Percentiles rank a stretch among this genome's conserved stretches.
These are phyloP conservation scores for Cuniculus paca DNA, from an alignment of 2,797 vertebrate genomes.

Conservation along the genomic window DNA sequence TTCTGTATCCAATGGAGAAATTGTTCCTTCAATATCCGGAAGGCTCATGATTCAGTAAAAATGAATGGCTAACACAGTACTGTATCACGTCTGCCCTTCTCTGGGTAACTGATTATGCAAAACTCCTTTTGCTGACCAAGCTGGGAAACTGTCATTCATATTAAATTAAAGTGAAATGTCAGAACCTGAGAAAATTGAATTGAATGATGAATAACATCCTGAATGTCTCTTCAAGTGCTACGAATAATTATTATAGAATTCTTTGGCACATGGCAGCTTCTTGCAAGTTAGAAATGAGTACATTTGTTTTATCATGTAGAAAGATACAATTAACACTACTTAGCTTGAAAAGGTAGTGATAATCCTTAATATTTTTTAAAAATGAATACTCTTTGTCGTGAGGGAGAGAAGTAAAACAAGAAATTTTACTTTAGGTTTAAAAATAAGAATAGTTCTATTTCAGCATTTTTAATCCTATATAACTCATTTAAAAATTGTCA, in stretches of 20 bases:
- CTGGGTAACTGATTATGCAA: not conserved
- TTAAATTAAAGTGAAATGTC: conserved; percentile 57
- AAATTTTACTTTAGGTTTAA: not conserved
- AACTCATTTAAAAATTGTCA: not conserved
- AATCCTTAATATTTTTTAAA: conserved; percentile 22
- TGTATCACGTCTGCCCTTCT: not conserved
- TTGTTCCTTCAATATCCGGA: conserved; percentile 18
- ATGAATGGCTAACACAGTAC: not conserved
- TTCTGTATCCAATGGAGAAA: not conserved
- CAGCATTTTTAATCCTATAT: not conserved
- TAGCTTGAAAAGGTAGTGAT: conserved; percentile 56
- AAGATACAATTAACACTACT: conserved; percentile 65
- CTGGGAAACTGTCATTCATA: conserved; percentile 33
- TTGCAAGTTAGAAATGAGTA: conserved; percentile 24
- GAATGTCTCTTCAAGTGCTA: conserved; percentile 42
- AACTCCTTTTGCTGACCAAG: conserved; percentile 55
- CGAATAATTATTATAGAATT: conserved; percentile 49
- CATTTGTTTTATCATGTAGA: conserved; percentile 64
- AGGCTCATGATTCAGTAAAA: conserved; percentile 2
- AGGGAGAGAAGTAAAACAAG: not conserved
- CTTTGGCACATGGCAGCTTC: conserved; percentile 36
- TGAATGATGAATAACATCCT: not conserved
- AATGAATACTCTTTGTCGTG: not conserved
- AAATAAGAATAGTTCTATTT: not conserved
- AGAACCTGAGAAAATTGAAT: conserved; percentile 26